Evolutionary conservation across 2,888 invertebrate genomes (phyloP).

Genomic region (Drosophila fulvimacula): DNA sequence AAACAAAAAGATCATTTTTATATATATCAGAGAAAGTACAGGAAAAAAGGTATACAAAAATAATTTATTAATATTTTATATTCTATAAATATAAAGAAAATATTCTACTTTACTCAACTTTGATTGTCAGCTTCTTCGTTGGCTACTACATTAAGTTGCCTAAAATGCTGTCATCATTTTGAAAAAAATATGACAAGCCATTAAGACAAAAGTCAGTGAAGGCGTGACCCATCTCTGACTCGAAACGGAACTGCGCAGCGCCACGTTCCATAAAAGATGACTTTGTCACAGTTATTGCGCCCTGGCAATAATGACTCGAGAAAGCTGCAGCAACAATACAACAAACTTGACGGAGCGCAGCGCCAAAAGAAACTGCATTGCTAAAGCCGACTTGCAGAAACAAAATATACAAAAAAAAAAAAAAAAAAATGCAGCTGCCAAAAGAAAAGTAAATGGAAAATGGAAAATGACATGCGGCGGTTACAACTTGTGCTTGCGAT

Average conservation of each 20-base stretch:
- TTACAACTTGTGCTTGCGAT: slow-evolving; percentile 44
- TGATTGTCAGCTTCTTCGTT: background rate
- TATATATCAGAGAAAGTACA: background rate
- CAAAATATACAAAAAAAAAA: slow-evolving; percentile 40
- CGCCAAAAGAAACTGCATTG: slow-evolving; percentile 33
- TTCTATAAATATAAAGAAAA: background rate
- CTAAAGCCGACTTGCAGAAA: slow-evolving; percentile 59
- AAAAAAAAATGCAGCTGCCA: slow-evolving; percentile 44
- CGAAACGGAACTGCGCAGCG: slow-evolving; percentile 41
- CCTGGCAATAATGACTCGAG: slow-evolving; percentile 68
- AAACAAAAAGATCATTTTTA: background rate
- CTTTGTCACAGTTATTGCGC: slow-evolving; percentile 75
- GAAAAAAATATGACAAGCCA: slow-evolving; percentile 57
- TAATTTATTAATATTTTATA: background rate
- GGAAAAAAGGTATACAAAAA: background rate
- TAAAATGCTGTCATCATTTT: slow-evolving; percentile 43
- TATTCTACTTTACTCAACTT: background rate
- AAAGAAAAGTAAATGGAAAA: slow-evolving; percentile 53
- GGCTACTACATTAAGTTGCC: slow-evolving; percentile 2
- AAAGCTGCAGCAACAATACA: slow-evolving; percentile 46
- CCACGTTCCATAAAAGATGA: slow-evolving; percentile 57
- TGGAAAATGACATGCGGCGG: slow-evolving; percentile 64
- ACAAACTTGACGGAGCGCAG: slow-evolving; percentile 29
- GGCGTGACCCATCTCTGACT: slow-evolving; percentile 31
- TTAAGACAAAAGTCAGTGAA: slow-evolving; percentile 64